phyloP scores from a whole-genome alignment of 2,888 invertebrate species.

The Drosophila subquinaria region DNA sequence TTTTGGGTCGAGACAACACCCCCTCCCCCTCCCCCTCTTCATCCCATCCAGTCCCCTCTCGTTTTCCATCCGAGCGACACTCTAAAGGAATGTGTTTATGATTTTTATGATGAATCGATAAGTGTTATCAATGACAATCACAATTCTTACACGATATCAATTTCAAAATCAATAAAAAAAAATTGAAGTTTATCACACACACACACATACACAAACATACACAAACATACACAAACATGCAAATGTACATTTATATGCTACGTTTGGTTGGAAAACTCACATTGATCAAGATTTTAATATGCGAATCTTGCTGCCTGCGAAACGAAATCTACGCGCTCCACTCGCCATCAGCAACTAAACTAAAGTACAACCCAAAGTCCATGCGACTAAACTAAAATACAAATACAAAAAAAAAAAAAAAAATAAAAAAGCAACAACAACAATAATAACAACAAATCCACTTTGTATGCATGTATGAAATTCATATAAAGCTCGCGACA shows the following conservation, averaged over 20 bases:
- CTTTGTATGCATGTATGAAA: conserved; percentile 78
- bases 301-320: conserved; percentile 43
- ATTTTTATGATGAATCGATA: conserved; percentile 5
- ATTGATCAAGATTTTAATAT: conserved; percentile 14
- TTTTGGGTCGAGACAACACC: conserved; percentile 2
- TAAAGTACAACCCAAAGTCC: conserved; percentile 73
- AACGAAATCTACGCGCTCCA: conserved; percentile 71
- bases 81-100: background rate
- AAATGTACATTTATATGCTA: background rate
- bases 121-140: conserved; percentile 38
- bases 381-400: conserved; percentile 70
- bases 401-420: conserved; percentile 30
- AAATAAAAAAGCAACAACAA: no score
- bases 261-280: conserved; percentile 14
- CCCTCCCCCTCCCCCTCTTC: background rate
- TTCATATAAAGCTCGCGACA: conserved; percentile 72
- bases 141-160: conserved; percentile 26
- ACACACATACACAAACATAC: no score
- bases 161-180: conserved; percentile 21
- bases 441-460: conserved; percentile 57
- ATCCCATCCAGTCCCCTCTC: background rate
- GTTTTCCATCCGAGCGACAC: background rate
- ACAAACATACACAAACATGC: background rate
- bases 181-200: background rate
- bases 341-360: conserved; percentile 77